These are phyloP conservation scores for Aleadryas rufinucha DNA, from an alignment of 2,113 vertebrate genomes.

Conservation along the genomic window DNA sequence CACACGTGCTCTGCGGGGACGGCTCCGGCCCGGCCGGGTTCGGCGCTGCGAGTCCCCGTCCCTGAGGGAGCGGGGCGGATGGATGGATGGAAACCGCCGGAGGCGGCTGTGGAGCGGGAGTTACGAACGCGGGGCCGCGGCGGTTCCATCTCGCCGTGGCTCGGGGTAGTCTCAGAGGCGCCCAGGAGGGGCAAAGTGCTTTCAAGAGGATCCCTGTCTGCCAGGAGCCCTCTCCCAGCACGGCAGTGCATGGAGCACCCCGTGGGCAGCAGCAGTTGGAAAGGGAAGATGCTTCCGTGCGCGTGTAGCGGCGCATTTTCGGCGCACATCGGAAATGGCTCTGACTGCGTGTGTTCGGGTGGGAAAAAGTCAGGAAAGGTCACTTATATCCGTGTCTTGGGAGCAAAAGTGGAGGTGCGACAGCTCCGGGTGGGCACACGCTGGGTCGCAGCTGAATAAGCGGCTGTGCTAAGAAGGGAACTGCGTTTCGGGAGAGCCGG, in stretches of 20 bases:
- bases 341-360: not conserved
- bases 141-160: not conserved
- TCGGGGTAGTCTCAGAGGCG: not conserved
- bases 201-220: not conserved
- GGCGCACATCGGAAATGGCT: fast-evolving
- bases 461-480: not conserved
- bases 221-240: not conserved
- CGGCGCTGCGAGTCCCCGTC: too few species aligned
- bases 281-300: not conserved
- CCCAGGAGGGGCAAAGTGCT: not conserved
- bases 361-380: not conserved
- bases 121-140: not conserved
- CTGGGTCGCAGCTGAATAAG: not conserved
- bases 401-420: not conserved
- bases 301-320: not conserved
- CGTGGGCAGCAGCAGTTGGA: not conserved
- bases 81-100: not conserved
- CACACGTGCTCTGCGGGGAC: not conserved
- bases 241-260: fast-evolving
- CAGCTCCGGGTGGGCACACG: not conserved
- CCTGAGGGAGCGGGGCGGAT: not conserved
- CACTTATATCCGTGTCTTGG: fast-evolving
- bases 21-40: not conserved
- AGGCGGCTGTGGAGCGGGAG: not conserved
- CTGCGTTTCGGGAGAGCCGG: not conserved